A percentile compares a stretch with the other conserved stretches of the same genome.
Evolutionary conservation across 2,113 vertebrate genomes (phyloP).

Genomic region (Gracilinanus agilis): DNA sequence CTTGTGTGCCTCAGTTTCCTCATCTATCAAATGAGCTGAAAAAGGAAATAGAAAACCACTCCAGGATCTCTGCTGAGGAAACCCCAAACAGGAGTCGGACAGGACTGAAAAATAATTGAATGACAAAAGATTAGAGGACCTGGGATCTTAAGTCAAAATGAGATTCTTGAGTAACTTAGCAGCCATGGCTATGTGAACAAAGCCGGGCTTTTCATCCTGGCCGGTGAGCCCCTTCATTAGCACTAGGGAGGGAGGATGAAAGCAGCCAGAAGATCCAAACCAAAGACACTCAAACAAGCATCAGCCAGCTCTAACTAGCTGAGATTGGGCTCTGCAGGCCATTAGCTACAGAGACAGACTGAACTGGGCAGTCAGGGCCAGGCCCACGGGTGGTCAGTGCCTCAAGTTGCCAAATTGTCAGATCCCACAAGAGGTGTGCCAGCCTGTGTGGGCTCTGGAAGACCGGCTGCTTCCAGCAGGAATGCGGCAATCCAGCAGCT

Average conservation of each 20-base stretch:
- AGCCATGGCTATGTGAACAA: not conserved
- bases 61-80: too few relatives aligned
- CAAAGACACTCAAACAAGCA: not conserved
- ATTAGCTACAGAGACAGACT: not conserved
- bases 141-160: not conserved
- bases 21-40: too few relatives aligned
- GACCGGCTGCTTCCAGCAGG: not conserved
- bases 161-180: not conserved
- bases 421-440: not conserved
- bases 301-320: not conserved
- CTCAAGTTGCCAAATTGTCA: constrained; percentile 21
- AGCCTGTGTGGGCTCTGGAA: not conserved
- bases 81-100: too few relatives aligned
- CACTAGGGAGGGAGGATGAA: not conserved
- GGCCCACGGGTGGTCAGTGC: not conserved
- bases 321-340: not conserved
- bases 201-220: not conserved
- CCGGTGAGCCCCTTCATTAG: not conserved
- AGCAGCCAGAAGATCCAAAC: not conserved
- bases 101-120: too few relatives aligned
- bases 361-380: not conserved
- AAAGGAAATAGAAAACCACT: too few relatives aligned
- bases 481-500: not conserved
- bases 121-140: not conserved
- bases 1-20: too few relatives aligned